Evolutionary conservation across 2,797 vertebrate species (phyloP), one percentile per base, ranked within the genome.

Genomic region (Sebastes steindachneri): DNA sequence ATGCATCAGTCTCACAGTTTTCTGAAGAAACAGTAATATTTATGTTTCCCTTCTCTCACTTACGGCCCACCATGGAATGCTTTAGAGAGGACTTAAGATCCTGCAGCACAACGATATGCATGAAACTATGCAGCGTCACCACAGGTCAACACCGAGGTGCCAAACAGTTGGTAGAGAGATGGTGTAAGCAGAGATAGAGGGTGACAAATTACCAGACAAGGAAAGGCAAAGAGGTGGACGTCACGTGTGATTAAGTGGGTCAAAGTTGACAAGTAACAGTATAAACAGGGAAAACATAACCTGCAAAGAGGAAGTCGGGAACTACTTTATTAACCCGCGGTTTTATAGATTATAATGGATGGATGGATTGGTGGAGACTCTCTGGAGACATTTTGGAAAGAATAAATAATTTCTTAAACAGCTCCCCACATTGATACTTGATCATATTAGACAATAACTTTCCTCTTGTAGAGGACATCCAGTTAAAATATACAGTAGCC

Each of bases 21-120:
- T 70, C 6, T 37, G 21, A 15, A 69, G 26, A 73, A 84, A 74
- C 10, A 33, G 11, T 64, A 28, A 74, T 82, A 58, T 73, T 60
- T 67, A 23, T 72, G 17, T 76, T 25, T 37, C 37, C 33, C 25
- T 77, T 5, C 29, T 67, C 54, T 79, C 28, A 59, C 51, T 80
- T 51, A 29, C 33, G 51, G 66, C 63, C 37, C 25, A 65, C 65
- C 45, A 9, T 75, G 80, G 84, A 69, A 85, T 78, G 76, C 77
- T 68, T 67, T 29, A 67, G 62, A 82, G 41, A 17, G 57, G 71
- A 53, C 68, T 68, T 73, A n/a, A 73, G 68, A 84, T 68, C 29
- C 45, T 54, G 31, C 19, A 37, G 33, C 54, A 33, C 19, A 68
- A 29, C n/a, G 26, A 10, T 63, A 54, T 54, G 26, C 28, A 58